Evolutionary conservation across 2,888 invertebrate species (phyloP), one percentile per base, ranked within the genome.

Genomic region (Plutella xylostella): DNA sequence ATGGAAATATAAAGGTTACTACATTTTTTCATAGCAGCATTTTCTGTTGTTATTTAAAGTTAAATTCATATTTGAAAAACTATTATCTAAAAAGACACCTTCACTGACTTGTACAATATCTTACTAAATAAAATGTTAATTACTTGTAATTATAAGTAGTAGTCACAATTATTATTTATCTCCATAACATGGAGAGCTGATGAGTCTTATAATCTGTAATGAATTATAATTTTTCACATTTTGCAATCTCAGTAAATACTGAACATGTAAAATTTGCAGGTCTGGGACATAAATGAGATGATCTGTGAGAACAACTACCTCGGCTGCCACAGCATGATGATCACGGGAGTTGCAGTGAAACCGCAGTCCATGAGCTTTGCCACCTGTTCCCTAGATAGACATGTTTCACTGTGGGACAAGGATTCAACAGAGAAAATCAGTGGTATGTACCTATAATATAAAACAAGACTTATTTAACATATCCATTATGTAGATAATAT

Each of bases 391-490:
- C 62, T 85, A 61, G 88, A 88, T 64, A 76, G 79, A 44, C 72
- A 67, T 57, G 68, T 86, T 30, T 76, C 84, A 40, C 53, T 88
- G 20, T 88, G 88, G 88, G 86, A 88, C 66, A 72, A 77, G 14
- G 66, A 71, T 55, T 58, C 62, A 28, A 57, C 58, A 11, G 66
- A 65, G 51, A 66, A 77, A 42, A 71, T 71, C 38, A 54, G 67
- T 53, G 72, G 82, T 82, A 53, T 65, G 61, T 51, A 28, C n/a
- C n/a, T n/a, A n/a, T n/a, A n/a, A n/a, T n/a, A n/a, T n/a, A n/a
- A n/a, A n/a, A n/a, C n/a, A n/a, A n/a, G n/a, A n/a, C n/a, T n/a
- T n/a, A n/a, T n/a, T n/a, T n/a, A n/a, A n/a, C n/a, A n/a, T n/a
- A n/a, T n/a, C n/a, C n/a, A n/a, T n/a, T n/a, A n/a, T n/a, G n/a